Percentiles rank a stretch among this genome's conserved stretches.
These are phyloP conservation scores for Tineola bisselliella DNA, from an alignment of 2,888 invertebrate species.

Conservation along the genomic window DNA sequence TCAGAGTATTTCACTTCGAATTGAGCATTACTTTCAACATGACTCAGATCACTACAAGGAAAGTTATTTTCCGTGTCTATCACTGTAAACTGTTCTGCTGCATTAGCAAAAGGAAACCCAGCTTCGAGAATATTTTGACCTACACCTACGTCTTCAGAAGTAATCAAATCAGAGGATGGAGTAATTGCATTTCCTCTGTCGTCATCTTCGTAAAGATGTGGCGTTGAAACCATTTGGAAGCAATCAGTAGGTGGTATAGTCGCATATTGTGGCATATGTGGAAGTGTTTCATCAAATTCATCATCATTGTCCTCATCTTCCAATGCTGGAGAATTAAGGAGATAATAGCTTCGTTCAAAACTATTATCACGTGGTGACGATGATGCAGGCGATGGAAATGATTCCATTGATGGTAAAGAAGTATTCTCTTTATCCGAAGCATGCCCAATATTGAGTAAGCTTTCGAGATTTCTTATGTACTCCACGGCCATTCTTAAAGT, in stretches of 20 bases:
- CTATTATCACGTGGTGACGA: slow-evolving; percentile 62
- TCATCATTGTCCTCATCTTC: slow-evolving; percentile 60
- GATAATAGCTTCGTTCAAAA: slow-evolving; percentile 59
- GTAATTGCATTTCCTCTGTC: slow-evolving; percentile 69
- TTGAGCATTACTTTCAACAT: slow-evolving; percentile 35
- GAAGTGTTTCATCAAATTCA: slow-evolving; percentile 34
- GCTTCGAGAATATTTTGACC: slow-evolving; percentile 57
- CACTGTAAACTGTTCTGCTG: slow-evolving; percentile 62
- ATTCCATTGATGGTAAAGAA: slow-evolving; percentile 45
- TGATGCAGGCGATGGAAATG: slow-evolving; percentile 62
- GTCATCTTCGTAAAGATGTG: slow-evolving; percentile 70
- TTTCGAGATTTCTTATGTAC: slow-evolving; percentile 85
- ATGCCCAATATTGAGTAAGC: slow-evolving; percentile 75
- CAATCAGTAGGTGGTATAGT: slow-evolving; percentile 69
- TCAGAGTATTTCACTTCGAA: slow-evolving; percentile 61
- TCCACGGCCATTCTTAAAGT: slow-evolving; percentile 91
- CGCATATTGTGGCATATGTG: slow-evolving; percentile 64
- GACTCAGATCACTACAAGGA: slow-evolving; percentile 38
- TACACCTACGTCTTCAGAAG: slow-evolving; percentile 58
- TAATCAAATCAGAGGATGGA: slow-evolving; percentile 54
- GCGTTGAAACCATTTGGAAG: slow-evolving; percentile 71
- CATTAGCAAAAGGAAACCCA: slow-evolving; percentile 59
- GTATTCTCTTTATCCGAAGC: slow-evolving; percentile 55
- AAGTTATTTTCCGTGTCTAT: slow-evolving; percentile 53
- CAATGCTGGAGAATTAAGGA: slow-evolving; percentile 50